A percentile compares a stretch with the other conserved stretches of the same genome.
Evolutionary conservation across 2,888 invertebrate genomes (phyloP).

Genomic region (Cancer borealis): DNA sequence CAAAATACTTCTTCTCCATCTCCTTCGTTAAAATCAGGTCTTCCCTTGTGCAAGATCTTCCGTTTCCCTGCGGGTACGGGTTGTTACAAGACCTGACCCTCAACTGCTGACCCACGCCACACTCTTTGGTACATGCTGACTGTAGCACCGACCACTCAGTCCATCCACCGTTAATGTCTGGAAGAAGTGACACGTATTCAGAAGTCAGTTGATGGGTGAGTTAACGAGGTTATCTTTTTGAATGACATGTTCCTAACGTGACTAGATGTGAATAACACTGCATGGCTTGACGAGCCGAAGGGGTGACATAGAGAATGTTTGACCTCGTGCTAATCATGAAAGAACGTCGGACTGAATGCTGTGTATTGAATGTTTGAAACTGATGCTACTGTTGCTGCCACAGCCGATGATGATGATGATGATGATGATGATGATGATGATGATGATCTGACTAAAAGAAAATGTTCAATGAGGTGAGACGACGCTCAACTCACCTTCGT

Average conservation of each 20-base stretch:
- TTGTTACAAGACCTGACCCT: slow-evolving; percentile 78
- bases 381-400: too few species aligned
- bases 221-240: too few species aligned
- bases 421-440: neutral
- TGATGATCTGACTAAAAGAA: neutral
- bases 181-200: neutral
- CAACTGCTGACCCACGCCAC: slow-evolving; percentile 78
- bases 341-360: too few species aligned
- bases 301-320: too few species aligned
- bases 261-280: too few species aligned
- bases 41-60: slow-evolving; percentile 73
- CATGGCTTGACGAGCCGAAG: too few species aligned
- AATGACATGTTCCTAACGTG: too few species aligned
- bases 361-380: too few species aligned
- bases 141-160: slow-evolving; percentile 78
- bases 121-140: slow-evolving; percentile 77
- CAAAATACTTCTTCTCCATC: slow-evolving; percentile 60
- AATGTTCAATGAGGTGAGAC: neutral
- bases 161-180: slow-evolving; percentile 78
- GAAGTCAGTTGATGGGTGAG: too few species aligned
- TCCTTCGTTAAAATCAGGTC: slow-evolving; percentile 56
- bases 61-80: slow-evolving; percentile 78
- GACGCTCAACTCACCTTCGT: neutral
- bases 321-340: too few species aligned
- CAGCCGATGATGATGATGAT: too few species aligned